Conservation (phyloP, 2,797 vertebrate genomes). For the Amazonetta brasiliensis region DNA sequence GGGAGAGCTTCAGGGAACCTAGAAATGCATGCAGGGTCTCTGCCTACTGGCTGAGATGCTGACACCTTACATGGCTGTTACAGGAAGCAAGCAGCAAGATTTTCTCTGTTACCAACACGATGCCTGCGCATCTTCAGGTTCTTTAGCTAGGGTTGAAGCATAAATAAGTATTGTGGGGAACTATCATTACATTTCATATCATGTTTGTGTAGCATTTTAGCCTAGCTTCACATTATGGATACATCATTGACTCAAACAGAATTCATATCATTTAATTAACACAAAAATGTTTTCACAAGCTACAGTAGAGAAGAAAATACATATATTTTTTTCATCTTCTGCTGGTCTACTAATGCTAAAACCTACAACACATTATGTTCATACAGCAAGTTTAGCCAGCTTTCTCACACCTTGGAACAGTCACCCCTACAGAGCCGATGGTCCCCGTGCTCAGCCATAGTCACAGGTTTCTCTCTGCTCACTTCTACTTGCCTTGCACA, state of each 20-base stretch:
- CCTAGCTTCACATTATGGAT: background rate
- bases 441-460: background rate
- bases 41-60: background rate
- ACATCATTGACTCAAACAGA: background rate
- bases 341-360: background rate
- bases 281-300: background rate
- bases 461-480: background rate
- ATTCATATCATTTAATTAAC: background rate
- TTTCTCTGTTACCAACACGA: background rate
- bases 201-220: background rate
- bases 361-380: background rate
- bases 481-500: background rate
- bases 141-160: background rate
- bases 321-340: background rate
- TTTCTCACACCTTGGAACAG: background rate
- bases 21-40: background rate
- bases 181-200: background rate
- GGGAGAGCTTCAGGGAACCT: background rate
- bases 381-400: background rate
- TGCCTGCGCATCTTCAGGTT: background rate
- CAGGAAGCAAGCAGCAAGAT: conserved; percentile 7
- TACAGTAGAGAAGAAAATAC: background rate
- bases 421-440: background rate
- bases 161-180: background rate
- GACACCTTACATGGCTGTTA: background rate